Percentiles rank a stretch among this genome's conserved stretches.
Conservation (phyloP, 2,113 vertebrate species). For the Calidris pygmaea region DNA sequence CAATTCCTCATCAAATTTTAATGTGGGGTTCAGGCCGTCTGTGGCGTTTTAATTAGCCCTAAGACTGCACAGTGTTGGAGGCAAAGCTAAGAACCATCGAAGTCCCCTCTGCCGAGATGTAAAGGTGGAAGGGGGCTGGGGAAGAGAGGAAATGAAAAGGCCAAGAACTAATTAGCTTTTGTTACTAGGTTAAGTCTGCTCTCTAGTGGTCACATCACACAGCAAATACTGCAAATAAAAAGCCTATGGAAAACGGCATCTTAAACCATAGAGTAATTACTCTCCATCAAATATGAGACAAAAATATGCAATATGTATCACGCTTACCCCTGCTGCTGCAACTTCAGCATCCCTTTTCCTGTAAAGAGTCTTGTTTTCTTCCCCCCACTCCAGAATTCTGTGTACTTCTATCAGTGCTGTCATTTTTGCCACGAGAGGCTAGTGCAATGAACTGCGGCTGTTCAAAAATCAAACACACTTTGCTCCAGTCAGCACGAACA, state of each 20-base stretch:
- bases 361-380: not conserved
- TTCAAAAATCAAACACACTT: not conserved
- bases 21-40: conserved; percentile 75
- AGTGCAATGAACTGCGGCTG: not conserved
- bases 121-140: conserved; percentile 30
- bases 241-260: not conserved
- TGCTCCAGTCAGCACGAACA: not conserved
- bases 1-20: conserved; percentile 83
- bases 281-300: not conserved
- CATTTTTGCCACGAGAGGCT: not conserved
- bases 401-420: not conserved
- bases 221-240: not conserved
- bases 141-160: conserved; percentile 29
- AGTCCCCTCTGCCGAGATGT: conserved; percentile 34
- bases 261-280: not conserved
- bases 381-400: not conserved
- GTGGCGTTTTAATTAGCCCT: conserved; percentile 86
- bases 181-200: conserved; percentile 72
- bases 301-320: not conserved
- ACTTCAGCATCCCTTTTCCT: not conserved
- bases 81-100: conserved; percentile 63
- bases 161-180: conserved; percentile 38
- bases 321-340: not conserved
- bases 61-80: conserved; percentile 76
- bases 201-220: conserved; percentile 70